Base-by-base conservation (phyloP, 2,888 invertebrate species). In the Phasia obesa region DNA sequence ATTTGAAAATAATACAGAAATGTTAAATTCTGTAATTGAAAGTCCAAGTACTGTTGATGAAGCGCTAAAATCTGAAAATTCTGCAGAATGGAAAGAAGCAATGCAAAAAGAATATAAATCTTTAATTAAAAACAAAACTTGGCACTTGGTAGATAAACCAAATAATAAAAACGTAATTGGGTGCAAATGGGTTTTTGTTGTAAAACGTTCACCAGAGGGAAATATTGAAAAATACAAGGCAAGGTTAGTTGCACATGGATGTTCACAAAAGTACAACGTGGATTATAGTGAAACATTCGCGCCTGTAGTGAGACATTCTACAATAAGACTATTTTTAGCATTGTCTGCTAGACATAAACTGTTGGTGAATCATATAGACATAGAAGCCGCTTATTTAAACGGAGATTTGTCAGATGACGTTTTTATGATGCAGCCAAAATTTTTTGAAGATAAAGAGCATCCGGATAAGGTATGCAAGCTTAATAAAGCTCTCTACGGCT, bases 181-280 rank as follows among this genome's bases (percentile, higher is more conserved):
- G 21, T 81, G 79, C 42, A 84, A 74, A 67, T 84, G 85, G 83
- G 76, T 84, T 23, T 83, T 85, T 79, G 47, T 65, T 21, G 70
- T 76, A 4, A 85, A 85, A 47, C 70, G 71, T 4, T 77, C 70
- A 9, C 31, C 73, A 31, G 81, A 84, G 73, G 86, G 86, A 23
- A 42, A 44, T 21, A 65, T 86, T 11, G 35, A 35, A 35, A 35
- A 35, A 35, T 35, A 35, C 11, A 35, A 35, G 35, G 35, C 35
- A 35, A 65, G 87, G 19, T 81, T 88, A 23, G 86, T 86, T 6
- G 86, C 86, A 25, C 77, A 84, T 75, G 86, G 87, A 17, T 87
- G 84, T 84, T 84, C 78, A 4, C 87, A 87, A 64, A 84, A 84
- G n/a, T 6, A 49, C 17, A 62, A 69, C 19, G 47, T 79, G 1